Evolutionary conservation across 2,797 vertebrate species (phyloP), one percentile per base, ranked within the genome.

Genomic region (Loris lydekkerianus): DNA sequence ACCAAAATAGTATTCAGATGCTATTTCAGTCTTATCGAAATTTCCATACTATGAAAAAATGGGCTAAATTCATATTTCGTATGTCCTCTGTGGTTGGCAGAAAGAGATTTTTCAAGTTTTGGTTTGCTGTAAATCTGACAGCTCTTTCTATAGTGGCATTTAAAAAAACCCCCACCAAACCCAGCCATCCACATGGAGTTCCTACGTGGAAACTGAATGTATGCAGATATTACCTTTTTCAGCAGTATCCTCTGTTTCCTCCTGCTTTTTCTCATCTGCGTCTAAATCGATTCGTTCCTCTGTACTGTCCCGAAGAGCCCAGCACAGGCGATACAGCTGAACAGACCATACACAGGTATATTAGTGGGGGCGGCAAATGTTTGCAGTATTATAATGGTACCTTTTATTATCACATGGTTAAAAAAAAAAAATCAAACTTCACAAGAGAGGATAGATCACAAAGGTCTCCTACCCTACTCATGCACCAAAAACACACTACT

Each of bases 241-340:
- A 4, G 80, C 86, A 95, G 96, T 97, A 0, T 98, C 98, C 9
- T 89, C 83, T 0, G 98, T 97, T 20, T 97, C 86, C 46, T 98
- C 95, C 0, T 98, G 91, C 14, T 15, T 78, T 98, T 98, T 98
- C 34, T 99, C 98, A 0, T 99, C 98, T 3, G 90, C 65, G 83
- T 99, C 99, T 13, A 99, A 98, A 91, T 99, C 99, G 0, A 98
- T 98, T 34, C 99, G 98, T 70, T 99, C 98, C 73, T 99, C 99
- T 0, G 97, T 99, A 72, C 94, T 93, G 98, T 99, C 98, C 49
- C 99, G 98, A 96, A 99, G 97, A 96, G 98, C 97, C 99, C 99
- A 99, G 98, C 99, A 99, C 91, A 99, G 95, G 23, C 99, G 99
- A 95, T 99, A 96, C 80, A 99, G 98, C 99, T 99, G 94, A 13